Evolutionary conservation across 2,888 invertebrate genomes (phyloP).

Genomic region (Phasia obesa): DNA sequence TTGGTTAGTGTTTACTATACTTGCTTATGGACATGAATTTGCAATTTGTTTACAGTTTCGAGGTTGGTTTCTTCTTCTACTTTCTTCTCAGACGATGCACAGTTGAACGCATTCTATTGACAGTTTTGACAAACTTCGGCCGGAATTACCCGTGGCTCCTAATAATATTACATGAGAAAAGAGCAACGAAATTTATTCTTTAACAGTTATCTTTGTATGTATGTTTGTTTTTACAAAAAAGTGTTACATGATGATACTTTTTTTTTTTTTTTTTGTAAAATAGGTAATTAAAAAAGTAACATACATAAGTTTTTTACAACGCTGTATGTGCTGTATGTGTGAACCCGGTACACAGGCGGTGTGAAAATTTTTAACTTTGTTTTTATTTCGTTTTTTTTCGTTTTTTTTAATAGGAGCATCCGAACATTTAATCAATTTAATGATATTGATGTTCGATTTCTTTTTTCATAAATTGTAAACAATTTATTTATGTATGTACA

Average conservation of each 20-base stretch:
- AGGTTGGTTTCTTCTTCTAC: slow-evolving; percentile 8
- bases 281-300: neutral
- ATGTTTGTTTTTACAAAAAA: slow-evolving; percentile 24
- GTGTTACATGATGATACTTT: slow-evolving; percentile 4
- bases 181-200: slow-evolving; percentile 20
- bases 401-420: slow-evolving; percentile 32
- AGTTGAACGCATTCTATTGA: slow-evolving; percentile 56
- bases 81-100: slow-evolving; percentile 18
- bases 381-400: neutral
- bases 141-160: slow-evolving; percentile 68
- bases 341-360: slow-evolving; percentile 29
- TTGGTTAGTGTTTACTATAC: neutral
- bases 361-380: slow-evolving; percentile 41
- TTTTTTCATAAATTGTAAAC: slow-evolving; percentile 52
- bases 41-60: slow-evolving; percentile 56
- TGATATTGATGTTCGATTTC: slow-evolving; percentile 43
- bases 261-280: neutral
- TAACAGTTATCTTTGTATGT: slow-evolving; percentile 47
- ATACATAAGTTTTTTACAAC: slow-evolving; percentile 2
- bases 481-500: slow-evolving; percentile 34
- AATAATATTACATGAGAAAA: slow-evolving; percentile 35
- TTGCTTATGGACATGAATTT: slow-evolving; percentile 47
- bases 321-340: slow-evolving; percentile 24
- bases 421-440: slow-evolving; percentile 56
- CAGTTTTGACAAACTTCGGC: slow-evolving; percentile 68